Base-by-base conservation (phyloP, 2,113 vertebrate species). In the Martes martes region DNA sequence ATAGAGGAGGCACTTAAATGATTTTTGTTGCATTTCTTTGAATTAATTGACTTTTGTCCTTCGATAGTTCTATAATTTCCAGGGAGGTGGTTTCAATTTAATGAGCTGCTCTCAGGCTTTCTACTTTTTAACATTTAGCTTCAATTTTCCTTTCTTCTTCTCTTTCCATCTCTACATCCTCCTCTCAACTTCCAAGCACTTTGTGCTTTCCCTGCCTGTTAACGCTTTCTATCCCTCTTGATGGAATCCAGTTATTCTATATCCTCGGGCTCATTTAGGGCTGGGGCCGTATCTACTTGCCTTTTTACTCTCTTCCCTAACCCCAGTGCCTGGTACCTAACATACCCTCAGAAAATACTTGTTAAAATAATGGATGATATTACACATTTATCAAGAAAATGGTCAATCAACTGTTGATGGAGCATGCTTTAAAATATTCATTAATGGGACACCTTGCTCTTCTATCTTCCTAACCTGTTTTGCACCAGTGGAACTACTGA, bases 331-430 rank as follows among this genome's bases (percentile, higher is more conserved):
- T 89, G 36, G 26, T 6, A 23, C 24, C 45, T 84, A n/a, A 33
- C 28, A 91, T 36, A 91, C 81, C 4, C 13, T 55, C 36, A 90
- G 18, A 57, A 95, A 86, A 76, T 36, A 67, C 55, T 73, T 88
- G 45, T 85, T 87, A 95, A 95, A 79, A 92, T 45, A 84, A 83
- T 82, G 0, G 28, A 13, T 50, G 59, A 24, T 79, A 28, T 36
- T 63, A 63, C 45, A 61, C 24, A 39, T 14, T 79, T 65, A 95
- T 42, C 55, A 93, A 96, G 83, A 96, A 95, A 78, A 96, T 85
- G 83, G 82, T 55, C 31, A 45, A 15, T 45, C n/a, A 42, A 50
- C 42, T 89, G 47, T 23, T 6, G 79, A 67, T 78, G 57, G 36
- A 96, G 23, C 23, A 63, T 42, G 82, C 52, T 87, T 78, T 69